phyloP scores from a whole-genome alignment of 1,140 invertebrate species.

The Sitobion miscanthi region DNA sequence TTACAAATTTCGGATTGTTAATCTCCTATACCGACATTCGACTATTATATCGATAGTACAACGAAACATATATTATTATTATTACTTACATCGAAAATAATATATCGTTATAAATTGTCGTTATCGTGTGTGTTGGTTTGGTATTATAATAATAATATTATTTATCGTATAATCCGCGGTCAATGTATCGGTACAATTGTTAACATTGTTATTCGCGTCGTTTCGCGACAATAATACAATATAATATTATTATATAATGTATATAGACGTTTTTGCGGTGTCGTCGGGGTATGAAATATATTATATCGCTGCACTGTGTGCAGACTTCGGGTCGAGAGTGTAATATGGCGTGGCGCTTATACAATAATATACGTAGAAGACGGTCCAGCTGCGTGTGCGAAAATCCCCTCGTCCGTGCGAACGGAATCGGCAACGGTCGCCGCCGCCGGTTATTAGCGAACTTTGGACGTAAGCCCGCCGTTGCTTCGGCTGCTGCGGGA shows the following conservation, averaged over 20 bases:
- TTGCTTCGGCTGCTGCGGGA: not conserved
- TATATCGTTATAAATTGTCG: not conserved
- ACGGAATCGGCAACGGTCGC: not conserved
- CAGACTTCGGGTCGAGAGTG: not conserved
- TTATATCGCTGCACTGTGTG: not conserved
- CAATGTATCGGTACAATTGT: not conserved
- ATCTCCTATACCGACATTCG: no score
- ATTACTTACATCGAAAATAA: not conserved
- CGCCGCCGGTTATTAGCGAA: constrained; percentile 1
- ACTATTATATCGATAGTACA: no score
- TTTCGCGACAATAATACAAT: not conserved
- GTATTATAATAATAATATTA: no score
- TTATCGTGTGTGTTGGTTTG: not conserved
- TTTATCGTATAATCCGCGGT: not conserved
- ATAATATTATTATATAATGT: not conserved
- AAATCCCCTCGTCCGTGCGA: not conserved
- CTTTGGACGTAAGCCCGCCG: not conserved
- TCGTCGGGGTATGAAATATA: not conserved
- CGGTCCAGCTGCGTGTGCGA: constrained; percentile 3
- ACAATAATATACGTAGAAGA: not conserved
- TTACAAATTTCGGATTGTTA: no score
- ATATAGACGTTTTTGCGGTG: not conserved
- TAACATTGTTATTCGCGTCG: not conserved
- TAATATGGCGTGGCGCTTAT: not conserved
- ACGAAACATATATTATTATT: no score